phyloP scores from a whole-genome alignment of 2,113 vertebrate species.

The Poicephalus meyeri region DNA sequence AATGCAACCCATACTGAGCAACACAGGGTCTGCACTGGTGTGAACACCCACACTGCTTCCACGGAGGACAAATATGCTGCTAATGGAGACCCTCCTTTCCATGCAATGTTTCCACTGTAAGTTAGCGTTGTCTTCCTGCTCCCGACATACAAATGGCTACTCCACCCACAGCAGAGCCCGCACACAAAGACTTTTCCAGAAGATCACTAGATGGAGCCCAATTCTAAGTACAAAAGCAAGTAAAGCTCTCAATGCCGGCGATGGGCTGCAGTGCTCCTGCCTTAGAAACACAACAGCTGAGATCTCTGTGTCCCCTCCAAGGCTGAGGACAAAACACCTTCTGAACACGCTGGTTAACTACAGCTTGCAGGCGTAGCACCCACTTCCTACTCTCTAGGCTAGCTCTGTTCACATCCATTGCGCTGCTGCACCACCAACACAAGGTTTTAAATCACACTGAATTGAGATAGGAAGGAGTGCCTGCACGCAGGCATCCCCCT shows the following conservation, averaged over 20 bases:
- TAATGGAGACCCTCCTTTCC: background rate
- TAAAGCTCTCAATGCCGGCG: background rate
- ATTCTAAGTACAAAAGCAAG: background rate
- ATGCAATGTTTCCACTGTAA: rapidly evolving
- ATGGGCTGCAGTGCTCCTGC: background rate
- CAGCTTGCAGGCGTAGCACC: background rate
- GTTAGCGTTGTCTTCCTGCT: background rate
- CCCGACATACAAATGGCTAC: background rate
- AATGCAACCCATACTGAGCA: rapidly evolving
- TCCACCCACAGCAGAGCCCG: background rate
- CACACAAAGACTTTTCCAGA: background rate
- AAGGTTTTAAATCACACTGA: background rate
- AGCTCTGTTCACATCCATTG: background rate
- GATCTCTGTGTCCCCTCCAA: background rate
- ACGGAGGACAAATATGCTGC: background rate
- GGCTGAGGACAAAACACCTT: background rate
- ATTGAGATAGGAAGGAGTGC: background rate
- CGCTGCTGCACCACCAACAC: background rate
- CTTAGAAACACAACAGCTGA: background rate
- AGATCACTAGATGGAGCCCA: slow-evolving; percentile 30
- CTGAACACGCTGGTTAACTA: background rate
- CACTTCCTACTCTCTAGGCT: background rate
- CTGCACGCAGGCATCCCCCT: background rate
- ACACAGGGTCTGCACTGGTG: background rate
- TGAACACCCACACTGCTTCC: background rate